Conservation (phyloP, 2,888 invertebrate genomes). For the Patella ulyssiponensis region DNA sequence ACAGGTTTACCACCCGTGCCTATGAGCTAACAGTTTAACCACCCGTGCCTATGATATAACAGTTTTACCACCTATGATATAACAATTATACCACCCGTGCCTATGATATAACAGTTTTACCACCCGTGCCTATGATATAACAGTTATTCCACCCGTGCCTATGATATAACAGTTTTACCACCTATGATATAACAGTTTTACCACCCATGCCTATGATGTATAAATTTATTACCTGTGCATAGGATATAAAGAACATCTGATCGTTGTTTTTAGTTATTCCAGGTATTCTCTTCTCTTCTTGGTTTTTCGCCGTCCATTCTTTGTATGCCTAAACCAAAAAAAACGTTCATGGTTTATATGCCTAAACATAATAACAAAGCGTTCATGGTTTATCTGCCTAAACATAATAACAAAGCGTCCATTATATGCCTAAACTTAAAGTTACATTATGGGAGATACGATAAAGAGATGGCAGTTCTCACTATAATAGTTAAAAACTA, state of each 20-base stretch:
- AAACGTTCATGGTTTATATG: too few relatives aligned
- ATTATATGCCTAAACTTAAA: too few relatives aligned
- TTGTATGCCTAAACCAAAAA: conserved; percentile 55
- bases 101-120: background rate
- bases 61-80: conserved; percentile 71
- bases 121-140: conserved; percentile 76
- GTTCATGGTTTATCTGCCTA: conserved; percentile 61
- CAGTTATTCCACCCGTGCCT: too few relatives aligned
- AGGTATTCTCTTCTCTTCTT: conserved; percentile 49
- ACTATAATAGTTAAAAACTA: too few relatives aligned
- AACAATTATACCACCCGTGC: conserved; percentile 68
- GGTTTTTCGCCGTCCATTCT: conserved; percentile 46
- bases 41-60: too few relatives aligned
- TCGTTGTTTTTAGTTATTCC: conserved; percentile 60
- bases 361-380: too few relatives aligned
- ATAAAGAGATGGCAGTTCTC: too few relatives aligned
- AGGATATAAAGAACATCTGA: conserved; percentile 76
- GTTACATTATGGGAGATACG: too few relatives aligned
- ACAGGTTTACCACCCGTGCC: conserved; percentile 69
- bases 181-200: conserved; percentile 74
- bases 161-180: conserved; percentile 26
- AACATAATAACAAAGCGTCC: background rate
- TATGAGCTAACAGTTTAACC: too few relatives aligned
- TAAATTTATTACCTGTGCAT: conserved; percentile 74
- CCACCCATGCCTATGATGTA: too few relatives aligned